Conservation (phyloP, 2,888 invertebrate species). For the Acanthosoma haemorrhoidale region DNA sequence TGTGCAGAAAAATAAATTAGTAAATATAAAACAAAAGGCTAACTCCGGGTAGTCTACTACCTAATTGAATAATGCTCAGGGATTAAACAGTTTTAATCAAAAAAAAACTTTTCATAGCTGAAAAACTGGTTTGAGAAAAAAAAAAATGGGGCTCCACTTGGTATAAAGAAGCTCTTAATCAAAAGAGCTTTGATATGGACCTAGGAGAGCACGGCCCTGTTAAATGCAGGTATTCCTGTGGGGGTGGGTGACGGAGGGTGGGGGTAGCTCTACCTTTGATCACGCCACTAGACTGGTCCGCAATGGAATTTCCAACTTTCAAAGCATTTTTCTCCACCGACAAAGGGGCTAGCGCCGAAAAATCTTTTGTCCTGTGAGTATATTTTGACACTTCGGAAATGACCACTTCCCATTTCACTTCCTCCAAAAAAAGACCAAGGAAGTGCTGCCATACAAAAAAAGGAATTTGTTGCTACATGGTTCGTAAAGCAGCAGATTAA, state of each 20-base stretch:
- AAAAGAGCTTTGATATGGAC: background rate
- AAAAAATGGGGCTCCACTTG: background rate
- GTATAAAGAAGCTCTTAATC: constrained; percentile 3
- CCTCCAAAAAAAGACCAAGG: no score
- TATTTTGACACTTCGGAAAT: background rate
- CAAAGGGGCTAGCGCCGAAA: background rate
- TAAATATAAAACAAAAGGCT: background rate
- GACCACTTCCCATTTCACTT: no score
- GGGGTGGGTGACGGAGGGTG: background rate
- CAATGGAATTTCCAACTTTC: background rate
- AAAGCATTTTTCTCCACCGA: background rate
- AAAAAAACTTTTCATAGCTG: background rate
- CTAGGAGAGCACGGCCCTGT: background rate
- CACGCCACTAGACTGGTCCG: background rate
- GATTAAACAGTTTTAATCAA: background rate
- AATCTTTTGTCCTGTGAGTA: background rate
- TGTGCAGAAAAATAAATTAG: background rate
- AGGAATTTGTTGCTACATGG: no score
- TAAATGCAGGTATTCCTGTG: background rate
- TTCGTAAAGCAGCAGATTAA: no score
- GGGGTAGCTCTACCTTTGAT: background rate
- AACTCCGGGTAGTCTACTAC: background rate
- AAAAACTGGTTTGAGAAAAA: no score
- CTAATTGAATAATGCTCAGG: background rate
- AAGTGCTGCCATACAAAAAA: no score